These are phyloP conservation scores for Seladonia tumulorum DNA, from an alignment of 2,888 invertebrate genomes.

Conservation along the genomic window DNA sequence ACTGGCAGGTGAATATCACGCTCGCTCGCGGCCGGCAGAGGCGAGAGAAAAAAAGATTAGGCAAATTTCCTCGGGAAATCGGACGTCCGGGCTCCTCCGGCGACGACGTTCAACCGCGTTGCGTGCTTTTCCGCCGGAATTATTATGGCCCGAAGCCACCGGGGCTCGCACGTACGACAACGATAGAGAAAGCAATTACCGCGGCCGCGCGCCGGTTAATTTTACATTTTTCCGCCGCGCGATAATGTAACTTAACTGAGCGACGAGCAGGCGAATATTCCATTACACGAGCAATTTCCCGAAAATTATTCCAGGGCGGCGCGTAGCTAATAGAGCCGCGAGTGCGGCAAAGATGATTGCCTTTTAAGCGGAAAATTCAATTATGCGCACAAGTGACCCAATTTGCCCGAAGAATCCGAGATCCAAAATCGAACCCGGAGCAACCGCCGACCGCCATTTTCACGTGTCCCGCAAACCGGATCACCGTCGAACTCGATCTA, in stretches of 20 bases:
- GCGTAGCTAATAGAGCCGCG: slow-evolving; percentile 50
- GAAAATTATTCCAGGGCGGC: slow-evolving; percentile 57
- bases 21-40: neutral
- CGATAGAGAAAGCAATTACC: slow-evolving; percentile 57
- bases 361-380: slow-evolving; percentile 67
- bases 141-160: slow-evolving; percentile 49
- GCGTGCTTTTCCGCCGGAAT: slow-evolving; percentile 31
- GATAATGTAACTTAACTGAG: slow-evolving; percentile 53
- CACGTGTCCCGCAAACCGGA: slow-evolving; percentile 2
- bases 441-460: neutral
- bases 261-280: slow-evolving; percentile 66
- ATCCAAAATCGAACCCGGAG: slow-evolving; percentile 22
- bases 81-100: neutral
- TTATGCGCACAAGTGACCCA: slow-evolving; percentile 65
- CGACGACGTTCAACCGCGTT: slow-evolving; percentile 11
- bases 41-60: neutral
- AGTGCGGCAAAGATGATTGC: slow-evolving; percentile 67
- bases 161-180: slow-evolving; percentile 28
- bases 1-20: slow-evolving; percentile 2
- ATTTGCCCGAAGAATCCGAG: slow-evolving; percentile 55
- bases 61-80: slow-evolving; percentile 41
- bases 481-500: neutral
- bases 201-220: slow-evolving; percentile 47
- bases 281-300: slow-evolving; percentile 70
- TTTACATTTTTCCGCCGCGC: slow-evolving; percentile 52